Evolutionary conservation across 2,888 invertebrate species (phyloP).

Genomic region (Piscicola geometra): DNA sequence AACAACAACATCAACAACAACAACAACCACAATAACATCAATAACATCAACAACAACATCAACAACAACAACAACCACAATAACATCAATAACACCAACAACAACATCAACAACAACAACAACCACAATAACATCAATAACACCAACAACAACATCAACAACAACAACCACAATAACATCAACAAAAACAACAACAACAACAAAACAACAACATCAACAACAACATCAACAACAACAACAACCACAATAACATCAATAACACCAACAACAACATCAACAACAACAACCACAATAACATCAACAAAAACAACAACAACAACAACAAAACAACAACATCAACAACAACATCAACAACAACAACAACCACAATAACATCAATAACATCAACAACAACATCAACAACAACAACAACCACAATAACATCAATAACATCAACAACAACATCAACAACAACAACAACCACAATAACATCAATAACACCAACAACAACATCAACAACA

Average conservation of each 20-base stretch:
- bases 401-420: not conserved
- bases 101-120: not conserved
- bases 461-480: not conserved
- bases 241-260: too few relatives aligned
- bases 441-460: not conserved
- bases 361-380: not conserved
- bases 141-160: too few relatives aligned
- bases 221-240: not conserved
- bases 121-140: too few relatives aligned
- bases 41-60: not conserved
- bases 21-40: not conserved
- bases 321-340: too few relatives aligned
- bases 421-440: not conserved
- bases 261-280: too few relatives aligned
- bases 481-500: not conserved
- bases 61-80: conserved; percentile 7
- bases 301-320: not conserved
- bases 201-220: too few relatives aligned
- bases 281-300: not conserved
- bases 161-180: not conserved
- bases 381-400: not conserved
- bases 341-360: not conserved
- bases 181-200: not conserved
- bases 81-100: too few relatives aligned
- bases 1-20: conserved; percentile 40